A percentile compares a stretch with the other conserved stretches of the same genome.
Conservation (phyloP, 2,888 invertebrate genomes). For the Sussaba pulchella region DNA sequence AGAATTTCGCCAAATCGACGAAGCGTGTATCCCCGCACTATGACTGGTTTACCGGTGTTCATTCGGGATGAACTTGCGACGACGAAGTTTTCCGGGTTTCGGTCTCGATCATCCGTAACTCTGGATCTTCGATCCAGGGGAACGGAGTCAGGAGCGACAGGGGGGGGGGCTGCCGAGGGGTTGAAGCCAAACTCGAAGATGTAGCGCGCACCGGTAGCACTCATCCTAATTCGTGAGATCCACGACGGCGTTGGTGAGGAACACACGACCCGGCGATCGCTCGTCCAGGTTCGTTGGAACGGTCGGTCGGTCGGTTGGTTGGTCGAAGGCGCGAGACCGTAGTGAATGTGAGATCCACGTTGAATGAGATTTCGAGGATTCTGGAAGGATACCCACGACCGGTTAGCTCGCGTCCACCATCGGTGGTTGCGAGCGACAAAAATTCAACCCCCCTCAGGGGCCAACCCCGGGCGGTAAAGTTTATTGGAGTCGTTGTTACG, state of each 20-base stretch:
- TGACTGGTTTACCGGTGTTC: conserved; percentile 8
- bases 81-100: conserved; percentile 45
- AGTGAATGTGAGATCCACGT: conserved; percentile 55
- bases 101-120: conserved; percentile 54
- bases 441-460: conserved; percentile 57
- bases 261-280: conserved; percentile 33
- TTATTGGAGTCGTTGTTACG: conserved; percentile 53
- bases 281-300: conserved; percentile 21
- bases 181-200: conserved; percentile 40
- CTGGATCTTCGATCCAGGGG: conserved; percentile 40
- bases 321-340: conserved; percentile 37
- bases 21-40: conserved; percentile 35
- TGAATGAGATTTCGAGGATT: conserved; percentile 47
- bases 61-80: background rate
- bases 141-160: too few relatives aligned
- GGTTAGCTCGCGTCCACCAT: too few relatives aligned
- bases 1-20: conserved; percentile 54
- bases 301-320: conserved; percentile 36
- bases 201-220: conserved; percentile 39
- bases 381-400: too few relatives aligned
- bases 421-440: conserved; percentile 27
- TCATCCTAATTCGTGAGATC: conserved; percentile 62
- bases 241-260: conserved; percentile 23
- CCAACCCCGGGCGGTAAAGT: conserved; percentile 52
- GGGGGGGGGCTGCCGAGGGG: too few relatives aligned